Percentiles rank a stretch among this genome's conserved stretches.
phyloP scores from a whole-genome alignment of 2,888 invertebrate genomes.

The Ctena decussata region DNA sequence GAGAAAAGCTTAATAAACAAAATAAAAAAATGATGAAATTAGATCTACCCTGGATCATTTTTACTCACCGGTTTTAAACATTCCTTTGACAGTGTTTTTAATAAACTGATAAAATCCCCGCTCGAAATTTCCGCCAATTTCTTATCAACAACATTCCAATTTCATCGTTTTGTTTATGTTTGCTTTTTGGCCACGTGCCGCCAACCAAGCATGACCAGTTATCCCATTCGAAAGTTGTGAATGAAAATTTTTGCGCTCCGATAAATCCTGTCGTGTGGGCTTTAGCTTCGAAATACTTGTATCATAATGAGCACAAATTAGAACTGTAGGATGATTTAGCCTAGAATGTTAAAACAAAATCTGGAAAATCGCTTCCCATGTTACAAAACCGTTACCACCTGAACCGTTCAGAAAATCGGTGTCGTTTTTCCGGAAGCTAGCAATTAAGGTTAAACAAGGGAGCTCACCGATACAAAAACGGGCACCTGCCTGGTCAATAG shows the following conservation, averaged over 20 bases:
- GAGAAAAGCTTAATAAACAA: too few relatives aligned
- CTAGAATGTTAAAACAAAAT: background rate
- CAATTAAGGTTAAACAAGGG: background rate
- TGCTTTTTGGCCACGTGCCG: background rate
- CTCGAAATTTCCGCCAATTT: slow-evolving; percentile 7
- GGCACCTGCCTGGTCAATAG: background rate
- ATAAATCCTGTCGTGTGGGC: background rate
- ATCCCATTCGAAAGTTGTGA: background rate
- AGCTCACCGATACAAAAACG: background rate
- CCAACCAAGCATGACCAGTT: background rate
- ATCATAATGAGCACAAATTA: background rate
- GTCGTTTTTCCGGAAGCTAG: background rate
- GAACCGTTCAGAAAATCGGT: background rate
- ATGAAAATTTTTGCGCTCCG: background rate
- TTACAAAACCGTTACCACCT: background rate
- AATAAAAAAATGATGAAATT: too few relatives aligned
- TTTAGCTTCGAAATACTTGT: background rate
- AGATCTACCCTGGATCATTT: background rate
- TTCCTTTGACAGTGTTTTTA: slow-evolving; percentile 5
- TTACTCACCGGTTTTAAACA: background rate
- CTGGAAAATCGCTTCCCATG: slow-evolving; percentile 2
- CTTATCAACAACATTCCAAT: background rate
- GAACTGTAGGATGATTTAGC: background rate
- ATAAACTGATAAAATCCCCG: background rate
- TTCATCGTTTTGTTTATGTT: slow-evolving; percentile 1